phyloP scores from a whole-genome alignment of 2,797 vertebrate species.

The Pseudochirops cupreus region DNA sequence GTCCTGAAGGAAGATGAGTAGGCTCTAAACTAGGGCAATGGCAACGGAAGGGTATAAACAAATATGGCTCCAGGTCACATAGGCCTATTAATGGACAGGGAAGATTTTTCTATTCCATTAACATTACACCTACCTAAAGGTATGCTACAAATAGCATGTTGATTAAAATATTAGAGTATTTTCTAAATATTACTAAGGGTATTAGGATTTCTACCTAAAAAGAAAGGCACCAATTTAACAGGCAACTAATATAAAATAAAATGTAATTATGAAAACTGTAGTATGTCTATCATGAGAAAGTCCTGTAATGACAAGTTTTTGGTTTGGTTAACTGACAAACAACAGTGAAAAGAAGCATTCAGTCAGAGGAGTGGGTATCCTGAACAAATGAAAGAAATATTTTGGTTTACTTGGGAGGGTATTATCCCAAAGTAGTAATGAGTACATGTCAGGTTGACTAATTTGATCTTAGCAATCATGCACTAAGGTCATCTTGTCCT shows the following conservation, averaged over 20 bases:
- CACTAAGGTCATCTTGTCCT: too few species aligned
- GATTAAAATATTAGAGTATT: neutral
- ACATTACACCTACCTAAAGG: too few species aligned
- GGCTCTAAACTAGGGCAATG: too few species aligned
- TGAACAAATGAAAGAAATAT: neutral
- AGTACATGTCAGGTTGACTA: neutral
- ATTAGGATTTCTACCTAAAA: neutral
- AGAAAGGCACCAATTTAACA: neutral
- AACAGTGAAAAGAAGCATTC: neutral
- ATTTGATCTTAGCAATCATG: neutral
- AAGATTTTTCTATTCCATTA: too few species aligned
- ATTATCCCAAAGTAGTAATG: neutral
- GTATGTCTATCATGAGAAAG: neutral
- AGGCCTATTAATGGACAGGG: too few species aligned
- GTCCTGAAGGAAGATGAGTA: too few species aligned
- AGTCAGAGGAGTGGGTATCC: neutral
- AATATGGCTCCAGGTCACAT: too few species aligned
- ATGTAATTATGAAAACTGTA: neutral
- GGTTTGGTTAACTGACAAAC: neutral
- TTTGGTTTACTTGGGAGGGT: neutral
- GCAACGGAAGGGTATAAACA: too few species aligned
- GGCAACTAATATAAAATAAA: neutral
- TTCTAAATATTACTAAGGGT: neutral
- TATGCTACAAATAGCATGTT: neutral
- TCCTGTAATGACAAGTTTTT: neutral